Percentiles rank a stretch among this genome's conserved stretches.
These are phyloP conservation scores for Drosophila arizonae DNA, from an alignment of 1,140 invertebrate genomes.

Conservation along the genomic window DNA sequence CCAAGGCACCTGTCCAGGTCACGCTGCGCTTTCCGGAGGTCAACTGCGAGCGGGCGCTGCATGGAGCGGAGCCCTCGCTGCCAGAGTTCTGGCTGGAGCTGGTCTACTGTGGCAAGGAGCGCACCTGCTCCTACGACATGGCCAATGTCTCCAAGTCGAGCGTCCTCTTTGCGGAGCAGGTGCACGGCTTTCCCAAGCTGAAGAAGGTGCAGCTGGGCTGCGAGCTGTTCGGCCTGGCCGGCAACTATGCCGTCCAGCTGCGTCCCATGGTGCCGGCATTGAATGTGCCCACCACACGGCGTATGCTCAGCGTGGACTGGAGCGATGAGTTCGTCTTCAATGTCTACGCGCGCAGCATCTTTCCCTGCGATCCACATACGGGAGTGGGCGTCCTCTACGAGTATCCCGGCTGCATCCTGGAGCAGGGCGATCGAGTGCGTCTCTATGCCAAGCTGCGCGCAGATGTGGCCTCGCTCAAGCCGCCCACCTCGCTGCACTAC, in stretches of 20 bases:
- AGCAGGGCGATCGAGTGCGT: conserved; percentile 88
- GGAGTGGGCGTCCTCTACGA: conserved; percentile 90
- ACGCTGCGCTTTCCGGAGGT: conserved; percentile 88
- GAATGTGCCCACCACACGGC: conserved; percentile 86
- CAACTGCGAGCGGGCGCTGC: conserved; percentile 84
- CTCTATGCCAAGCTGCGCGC: conserved; percentile 88
- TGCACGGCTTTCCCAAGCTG: conserved; percentile 87
- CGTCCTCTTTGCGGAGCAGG: conserved; percentile 87
- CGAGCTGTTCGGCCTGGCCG: conserved; percentile 90
- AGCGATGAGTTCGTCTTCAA: conserved; percentile 92
- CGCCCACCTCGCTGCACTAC: conserved; percentile 86
- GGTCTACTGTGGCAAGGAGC: conserved; percentile 89
- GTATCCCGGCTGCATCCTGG: conserved; percentile 90
- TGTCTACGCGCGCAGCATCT: conserved; percentile 90
- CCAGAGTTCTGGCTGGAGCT: conserved; percentile 89
- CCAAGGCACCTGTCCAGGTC: conserved; percentile 87
- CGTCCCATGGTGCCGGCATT: conserved; percentile 84
- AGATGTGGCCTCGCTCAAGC: conserved; percentile 87
- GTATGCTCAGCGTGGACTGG: conserved; percentile 88
- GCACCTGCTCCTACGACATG: conserved; percentile 63
- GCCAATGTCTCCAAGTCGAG: conserved; percentile 78
- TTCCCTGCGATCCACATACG: conserved; percentile 88
- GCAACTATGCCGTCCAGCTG: conserved; percentile 88
- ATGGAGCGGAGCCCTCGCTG: conserved; percentile 84
- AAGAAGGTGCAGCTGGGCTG: conserved; percentile 87